Evolutionary conservation across 2,797 vertebrate genomes (phyloP), one percentile per base, ranked within the genome.

Genomic region (Macropodus opercularis): DNA sequence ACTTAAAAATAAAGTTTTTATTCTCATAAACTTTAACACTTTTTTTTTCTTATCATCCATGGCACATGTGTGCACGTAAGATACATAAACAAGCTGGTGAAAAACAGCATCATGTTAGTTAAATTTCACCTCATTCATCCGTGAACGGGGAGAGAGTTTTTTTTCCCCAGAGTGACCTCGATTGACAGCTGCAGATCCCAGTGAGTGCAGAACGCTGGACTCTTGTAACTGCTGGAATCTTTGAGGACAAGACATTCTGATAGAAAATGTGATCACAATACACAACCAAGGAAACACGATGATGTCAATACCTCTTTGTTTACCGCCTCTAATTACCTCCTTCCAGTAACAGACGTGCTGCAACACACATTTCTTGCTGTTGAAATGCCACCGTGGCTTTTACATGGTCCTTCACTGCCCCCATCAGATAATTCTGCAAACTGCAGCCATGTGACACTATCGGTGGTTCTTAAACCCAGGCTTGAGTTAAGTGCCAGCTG

Each of bases 251-350:
- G 22, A 18, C 13, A 34, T 36, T 38, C 3, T 18, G 52, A 27
- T 17, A 9, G n/a, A 47, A 65, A 4, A 51, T 40, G 27, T 35
- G 57, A 39, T 14, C 46, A 22, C 19, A 35, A 42, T 4, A 49
- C 47, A 87, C 84, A 89, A 81, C 85, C 63, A 76, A 72, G 85
- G 87, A 86, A n/a, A n/a, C n/a, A 89, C 94, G 93, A 87, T 94
- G 93, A 90, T 92, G 92, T 94, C 93, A 93, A 92, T 95, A 88
- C 72, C 90, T 64, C 47, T 94, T 93, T 93, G 95, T 94, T 94
- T 94, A 94, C 92, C 91, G 90, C 90, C 71, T 93, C 87, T 94
- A 94, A 95, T 95, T 93, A 91, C 89, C 87, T 85, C 89, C 88
- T 95, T 93, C 93, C 93, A 92, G 92, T 87, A 90, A 86, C 87